Conservation (phyloP, 2,113 vertebrate genomes). For the Sebastes schlegelii region DNA sequence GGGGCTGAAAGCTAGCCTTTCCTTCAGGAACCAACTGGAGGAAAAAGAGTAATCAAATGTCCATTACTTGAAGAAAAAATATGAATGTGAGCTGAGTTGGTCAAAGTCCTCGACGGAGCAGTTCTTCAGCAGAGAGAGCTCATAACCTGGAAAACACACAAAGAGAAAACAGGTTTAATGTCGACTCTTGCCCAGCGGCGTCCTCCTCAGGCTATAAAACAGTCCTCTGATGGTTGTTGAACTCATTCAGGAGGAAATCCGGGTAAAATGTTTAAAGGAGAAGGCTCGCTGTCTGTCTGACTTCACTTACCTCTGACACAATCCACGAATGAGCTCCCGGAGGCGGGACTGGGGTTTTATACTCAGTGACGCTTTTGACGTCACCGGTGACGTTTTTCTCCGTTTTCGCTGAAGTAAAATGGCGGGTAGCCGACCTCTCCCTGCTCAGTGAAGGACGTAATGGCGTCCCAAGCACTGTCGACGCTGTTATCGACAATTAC, state of each 20-base stretch:
- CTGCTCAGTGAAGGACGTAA: constrained; percentile 63
- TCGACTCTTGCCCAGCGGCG: not conserved
- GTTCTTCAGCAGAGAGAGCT: constrained; percentile 80
- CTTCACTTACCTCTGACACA: constrained; percentile 86
- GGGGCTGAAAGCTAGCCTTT: constrained; percentile 86
- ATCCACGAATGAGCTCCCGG: constrained; percentile 82
- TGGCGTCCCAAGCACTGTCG: constrained; percentile 43
- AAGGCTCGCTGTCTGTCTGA: constrained; percentile 17
- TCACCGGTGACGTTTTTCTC: constrained; percentile 44
- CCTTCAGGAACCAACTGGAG: constrained; percentile 85
- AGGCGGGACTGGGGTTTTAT: constrained; percentile 79
- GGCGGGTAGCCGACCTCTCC: constrained; percentile 55
- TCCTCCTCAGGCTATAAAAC: not conserved
- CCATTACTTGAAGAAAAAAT: constrained; percentile 88
- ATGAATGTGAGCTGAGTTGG: constrained; percentile 80
- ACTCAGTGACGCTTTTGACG: constrained; percentile 81
- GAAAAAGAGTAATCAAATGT: constrained; percentile 88
- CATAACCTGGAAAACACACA: constrained; percentile 84
- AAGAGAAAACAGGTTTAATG: constrained; percentile 70
- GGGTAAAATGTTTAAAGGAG: constrained; percentile 24
- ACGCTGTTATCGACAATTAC: not conserved
- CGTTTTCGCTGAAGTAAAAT: constrained; percentile 63
- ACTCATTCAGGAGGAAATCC: constrained; percentile 22
- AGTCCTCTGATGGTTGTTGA: constrained; percentile 16
- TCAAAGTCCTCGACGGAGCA: constrained; percentile 84